Evolutionary conservation across 2,888 invertebrate genomes (phyloP).

Genomic region (Limnephilus rhombicus): DNA sequence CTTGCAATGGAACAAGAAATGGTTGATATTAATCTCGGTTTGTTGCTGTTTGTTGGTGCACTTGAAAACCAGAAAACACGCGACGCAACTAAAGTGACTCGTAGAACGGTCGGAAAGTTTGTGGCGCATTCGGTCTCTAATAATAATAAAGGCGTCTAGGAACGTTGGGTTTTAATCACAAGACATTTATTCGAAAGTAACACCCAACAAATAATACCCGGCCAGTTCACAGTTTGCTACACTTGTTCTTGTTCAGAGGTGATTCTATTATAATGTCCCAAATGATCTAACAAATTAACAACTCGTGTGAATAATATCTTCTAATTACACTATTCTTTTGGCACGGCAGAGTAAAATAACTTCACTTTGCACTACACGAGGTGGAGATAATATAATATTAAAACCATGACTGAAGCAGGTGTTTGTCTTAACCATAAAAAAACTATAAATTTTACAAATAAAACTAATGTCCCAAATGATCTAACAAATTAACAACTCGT

Average conservation of each 20-base stretch:
- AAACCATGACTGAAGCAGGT: too few species aligned
- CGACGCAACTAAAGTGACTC: background rate
- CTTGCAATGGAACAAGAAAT: background rate
- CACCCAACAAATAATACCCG: background rate
- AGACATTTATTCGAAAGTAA: background rate
- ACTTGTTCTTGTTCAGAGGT: background rate
- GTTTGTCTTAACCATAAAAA: background rate
- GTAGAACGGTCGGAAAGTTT: background rate
- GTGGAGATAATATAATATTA: background rate
- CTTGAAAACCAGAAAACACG: slow-evolving; percentile 3
- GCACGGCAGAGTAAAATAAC: background rate
- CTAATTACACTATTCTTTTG: background rate
- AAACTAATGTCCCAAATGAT: background rate
- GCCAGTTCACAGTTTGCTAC: background rate
- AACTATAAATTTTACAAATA: background rate
- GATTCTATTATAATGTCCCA: background rate
- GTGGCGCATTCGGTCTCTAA: background rate
- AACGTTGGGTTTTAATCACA: background rate
- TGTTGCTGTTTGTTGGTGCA: background rate
- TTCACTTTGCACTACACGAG: background rate
- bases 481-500: background rate
- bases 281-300: background rate
- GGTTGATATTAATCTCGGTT: background rate
- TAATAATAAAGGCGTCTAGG: background rate
- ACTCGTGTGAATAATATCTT: background rate